phyloP scores from a whole-genome alignment of 2,797 vertebrate genomes.

The Champsocephalus gunnari region DNA sequence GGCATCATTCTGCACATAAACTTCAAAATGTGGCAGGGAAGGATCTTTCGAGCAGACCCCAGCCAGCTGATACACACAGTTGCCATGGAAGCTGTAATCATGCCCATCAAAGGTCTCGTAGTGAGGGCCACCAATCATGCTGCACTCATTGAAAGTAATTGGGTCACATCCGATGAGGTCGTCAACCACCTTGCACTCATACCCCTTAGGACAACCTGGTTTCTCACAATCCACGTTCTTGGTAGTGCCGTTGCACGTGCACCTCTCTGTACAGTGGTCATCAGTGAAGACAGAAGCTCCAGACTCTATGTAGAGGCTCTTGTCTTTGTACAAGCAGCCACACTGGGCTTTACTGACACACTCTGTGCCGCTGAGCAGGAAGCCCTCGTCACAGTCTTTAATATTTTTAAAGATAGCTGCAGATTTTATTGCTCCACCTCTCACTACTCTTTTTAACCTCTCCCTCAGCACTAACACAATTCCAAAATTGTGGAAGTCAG shows the following conservation, averaged over 20 bases:
- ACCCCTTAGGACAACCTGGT: conserved; percentile 37
- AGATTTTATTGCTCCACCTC: too few relatives aligned
- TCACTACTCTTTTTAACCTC: too few relatives aligned
- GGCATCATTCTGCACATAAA: conserved; percentile 81
- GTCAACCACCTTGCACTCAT: conserved; percentile 52
- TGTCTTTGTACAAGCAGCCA: conserved; percentile 74
- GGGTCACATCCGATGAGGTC: conserved; percentile 58
- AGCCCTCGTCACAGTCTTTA: conserved; percentile 68
- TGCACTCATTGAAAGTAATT: conserved; percentile 52
- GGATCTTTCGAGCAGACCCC: conserved; percentile 67
- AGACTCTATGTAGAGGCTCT: conserved; percentile 49
- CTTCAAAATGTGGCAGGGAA: conserved; percentile 77
- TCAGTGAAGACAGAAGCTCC: conserved; percentile 78
- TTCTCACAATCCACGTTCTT: conserved; percentile 38
- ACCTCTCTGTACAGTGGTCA: conserved; percentile 54
- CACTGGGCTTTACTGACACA: conserved; percentile 74
- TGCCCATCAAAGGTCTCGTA: conserved; percentile 69
- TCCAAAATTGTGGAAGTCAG: too few relatives aligned
- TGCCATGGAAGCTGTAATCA: conserved; percentile 80
- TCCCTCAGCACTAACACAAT: too few relatives aligned
- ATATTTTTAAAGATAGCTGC: too few relatives aligned
- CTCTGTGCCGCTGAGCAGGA: conserved; percentile 68
- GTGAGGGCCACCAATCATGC: conserved; percentile 57
- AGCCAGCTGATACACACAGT: conserved; percentile 83
- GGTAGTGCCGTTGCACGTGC: conserved; percentile 58